Conservation (phyloP, 2,888 invertebrate genomes). For the Allacma fusca region DNA sequence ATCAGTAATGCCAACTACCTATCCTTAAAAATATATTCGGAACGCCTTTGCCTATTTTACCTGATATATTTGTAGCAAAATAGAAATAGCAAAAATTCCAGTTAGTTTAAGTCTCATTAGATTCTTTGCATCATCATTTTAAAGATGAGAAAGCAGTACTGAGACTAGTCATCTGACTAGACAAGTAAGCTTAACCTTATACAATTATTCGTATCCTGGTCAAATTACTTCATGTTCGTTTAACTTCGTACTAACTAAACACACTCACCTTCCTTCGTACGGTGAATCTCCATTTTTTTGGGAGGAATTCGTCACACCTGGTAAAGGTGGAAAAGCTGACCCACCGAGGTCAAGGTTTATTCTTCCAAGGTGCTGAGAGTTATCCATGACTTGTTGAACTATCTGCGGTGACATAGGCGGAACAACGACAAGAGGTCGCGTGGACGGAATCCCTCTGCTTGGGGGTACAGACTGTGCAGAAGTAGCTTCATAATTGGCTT, state of each 20-base stretch:
- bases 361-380: conserved; percentile 39
- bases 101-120: conserved; percentile 44
- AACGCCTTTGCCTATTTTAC: background rate
- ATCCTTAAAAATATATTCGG: too few species aligned
- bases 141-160: conserved; percentile 46
- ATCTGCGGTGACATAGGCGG: conserved; percentile 52
- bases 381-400: conserved; percentile 32
- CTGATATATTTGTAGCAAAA: background rate
- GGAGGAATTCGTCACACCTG: conserved; percentile 68
- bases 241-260: background rate
- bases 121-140: conserved; percentile 46
- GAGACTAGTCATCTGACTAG: too few species aligned
- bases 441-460: conserved; percentile 58
- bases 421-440: conserved; percentile 48
- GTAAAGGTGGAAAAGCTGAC: conserved; percentile 81
- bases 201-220: too few species aligned
- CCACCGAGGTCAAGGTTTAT: conserved; percentile 78
- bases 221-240: too few species aligned
- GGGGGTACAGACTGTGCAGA: conserved; percentile 30
- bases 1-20: too few species aligned
- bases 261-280: conserved; percentile 58
- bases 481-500: conserved; percentile 51
- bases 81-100: background rate
- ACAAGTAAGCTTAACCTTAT: too few species aligned
- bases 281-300: conserved; percentile 59